Percentiles rank a stretch among this genome's conserved stretches.
These are phyloP conservation scores for Holacanthus passer DNA, from an alignment of 2,113 vertebrate genomes.

Conservation along the genomic window DNA sequence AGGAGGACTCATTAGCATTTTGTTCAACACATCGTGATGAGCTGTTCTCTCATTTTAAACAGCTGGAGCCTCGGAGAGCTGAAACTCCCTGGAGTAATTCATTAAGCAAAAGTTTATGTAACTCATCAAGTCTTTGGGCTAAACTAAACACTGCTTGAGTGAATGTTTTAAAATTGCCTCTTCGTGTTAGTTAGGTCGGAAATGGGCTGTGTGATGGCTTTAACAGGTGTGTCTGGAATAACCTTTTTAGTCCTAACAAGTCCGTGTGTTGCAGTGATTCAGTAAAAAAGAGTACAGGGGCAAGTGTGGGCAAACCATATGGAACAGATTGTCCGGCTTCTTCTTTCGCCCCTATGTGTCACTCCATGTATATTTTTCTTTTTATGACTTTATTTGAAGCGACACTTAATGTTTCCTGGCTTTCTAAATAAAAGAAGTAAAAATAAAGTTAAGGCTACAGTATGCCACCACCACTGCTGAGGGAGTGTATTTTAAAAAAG, in stretches of 20 bases:
- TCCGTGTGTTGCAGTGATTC: slow-evolving; percentile 27
- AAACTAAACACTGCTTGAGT: slow-evolving; percentile 48
- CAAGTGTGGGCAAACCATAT: slow-evolving; percentile 69
- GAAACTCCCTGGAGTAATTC: slow-evolving; percentile 36
- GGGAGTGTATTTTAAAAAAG: slow-evolving; percentile 77
- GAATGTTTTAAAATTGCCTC: slow-evolving; percentile 50
- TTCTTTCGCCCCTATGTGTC: slow-evolving; percentile 73
- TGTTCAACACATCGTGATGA: slow-evolving; percentile 50
- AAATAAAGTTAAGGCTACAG: slow-evolving; percentile 82
- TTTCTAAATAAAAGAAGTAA: slow-evolving; percentile 83
- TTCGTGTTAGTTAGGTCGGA: slow-evolving; percentile 32
- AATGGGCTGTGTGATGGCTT: slow-evolving; percentile 58
- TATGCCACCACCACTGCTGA: slow-evolving; percentile 53
- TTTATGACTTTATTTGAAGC: slow-evolving; percentile 83
- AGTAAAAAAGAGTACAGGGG: slow-evolving; percentile 61
- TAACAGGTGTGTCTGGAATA: slow-evolving; percentile 61
- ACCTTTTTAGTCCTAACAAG: slow-evolving; percentile 38
- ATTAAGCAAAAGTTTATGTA: slow-evolving; percentile 50
- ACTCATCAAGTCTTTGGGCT: slow-evolving; percentile 47
- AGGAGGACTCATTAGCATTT: slow-evolving; percentile 69
- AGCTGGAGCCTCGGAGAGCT: slow-evolving; percentile 21
- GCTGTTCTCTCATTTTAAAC: slow-evolving; percentile 22
- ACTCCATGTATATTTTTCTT: slow-evolving; percentile 84
- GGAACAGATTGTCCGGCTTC: slow-evolving; percentile 79
- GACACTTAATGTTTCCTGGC: slow-evolving; percentile 84